phyloP scores from a whole-genome alignment of 2,888 invertebrate species.

The Scaptomyza caliginosa region DNA sequence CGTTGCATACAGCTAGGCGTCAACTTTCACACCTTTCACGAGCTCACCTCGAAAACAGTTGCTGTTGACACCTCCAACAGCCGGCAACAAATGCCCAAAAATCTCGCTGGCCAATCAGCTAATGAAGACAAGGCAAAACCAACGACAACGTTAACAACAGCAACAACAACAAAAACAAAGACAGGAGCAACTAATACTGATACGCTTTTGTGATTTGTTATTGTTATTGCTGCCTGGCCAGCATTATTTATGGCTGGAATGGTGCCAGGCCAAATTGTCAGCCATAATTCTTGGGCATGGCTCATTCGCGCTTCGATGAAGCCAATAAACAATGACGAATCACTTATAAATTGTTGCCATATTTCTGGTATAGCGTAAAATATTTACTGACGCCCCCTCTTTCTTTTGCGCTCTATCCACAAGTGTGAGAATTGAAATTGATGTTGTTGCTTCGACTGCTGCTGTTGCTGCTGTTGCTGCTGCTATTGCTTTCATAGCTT shows the following conservation, averaged over 20 bases:
- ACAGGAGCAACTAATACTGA: slow-evolving; percentile 5
- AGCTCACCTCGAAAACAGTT: background rate
- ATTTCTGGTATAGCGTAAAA: slow-evolving; percentile 56
- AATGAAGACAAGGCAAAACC: slow-evolving; percentile 50
- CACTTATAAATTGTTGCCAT: slow-evolving; percentile 81
- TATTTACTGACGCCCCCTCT: slow-evolving; percentile 24
- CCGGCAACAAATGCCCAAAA: slow-evolving; percentile 32
- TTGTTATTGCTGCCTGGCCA: slow-evolving; percentile 24
- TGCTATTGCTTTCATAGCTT: slow-evolving; percentile 48
- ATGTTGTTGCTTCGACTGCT: slow-evolving; percentile 60
- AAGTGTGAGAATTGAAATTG: slow-evolving; percentile 78
- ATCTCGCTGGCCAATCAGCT: slow-evolving; percentile 39
- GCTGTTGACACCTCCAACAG: slow-evolving; percentile 11
- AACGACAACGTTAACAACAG: background rate
- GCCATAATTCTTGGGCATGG: slow-evolving; percentile 67
- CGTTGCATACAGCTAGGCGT: slow-evolving; percentile 10
- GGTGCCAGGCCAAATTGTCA: slow-evolving; percentile 55
- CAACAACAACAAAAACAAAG: background rate
- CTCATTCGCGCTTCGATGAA: slow-evolving; percentile 69
- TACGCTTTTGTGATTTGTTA: slow-evolving; percentile 45
- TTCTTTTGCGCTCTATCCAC: background rate
- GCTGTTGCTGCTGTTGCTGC: slow-evolving; percentile 8
- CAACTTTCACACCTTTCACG: slow-evolving; percentile 1
- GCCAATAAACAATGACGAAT: slow-evolving; percentile 82
- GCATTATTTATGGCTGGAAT: slow-evolving; percentile 22